Evolutionary conservation across 2,888 invertebrate genomes (phyloP), one percentile per base, ranked within the genome.

Genomic region (Eumacrocentrus americanus): DNA sequence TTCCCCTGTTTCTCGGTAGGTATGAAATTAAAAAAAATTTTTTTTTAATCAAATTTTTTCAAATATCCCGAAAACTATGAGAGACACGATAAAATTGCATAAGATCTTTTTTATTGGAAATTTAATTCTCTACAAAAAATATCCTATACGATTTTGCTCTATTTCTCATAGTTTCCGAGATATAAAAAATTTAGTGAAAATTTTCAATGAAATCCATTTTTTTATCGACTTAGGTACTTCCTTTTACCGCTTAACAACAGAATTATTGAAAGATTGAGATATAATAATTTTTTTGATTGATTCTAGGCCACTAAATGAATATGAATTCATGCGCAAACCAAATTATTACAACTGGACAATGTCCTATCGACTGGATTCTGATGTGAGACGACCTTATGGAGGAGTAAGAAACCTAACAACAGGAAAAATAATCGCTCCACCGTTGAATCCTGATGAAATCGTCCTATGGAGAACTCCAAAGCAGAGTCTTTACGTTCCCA

Each of bases 341-440:
- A 46, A 52, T 22, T 61, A 29, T 40, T 61, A 38, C 23, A 61
- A 61, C 29, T 61, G 61, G 61, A 57, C 61, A 14, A 61, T 61
- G 57, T 56, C 56, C 7, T 61, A 61, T 52, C 50, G 61, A 29
- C 34, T 56, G 18, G 61, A 57, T 57, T 61, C 61, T 3, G 56
- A 48, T 35, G 34, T 61, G 7, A 47, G 20, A 5, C 42, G 61
- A n/a, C 61, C 61, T 14, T 61, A 57, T n/a, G 61, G 57, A 3
- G 20, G n/a, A 14, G 3, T 61, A 29, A 51, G 47, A 35, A 38
- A 61, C n/a, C 25, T 47, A n/a, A 6, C 2, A 20, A 57, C 52
- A 1, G 5, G 22, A 6, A 22, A 52, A 40, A 14, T 61, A 5
- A 18, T 61, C 7, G 48, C 50, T 11, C 61, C 61, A 35, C 58